Evolutionary conservation across 2,888 invertebrate genomes (phyloP).

Genomic region (Himalopsyche anomala): DNA sequence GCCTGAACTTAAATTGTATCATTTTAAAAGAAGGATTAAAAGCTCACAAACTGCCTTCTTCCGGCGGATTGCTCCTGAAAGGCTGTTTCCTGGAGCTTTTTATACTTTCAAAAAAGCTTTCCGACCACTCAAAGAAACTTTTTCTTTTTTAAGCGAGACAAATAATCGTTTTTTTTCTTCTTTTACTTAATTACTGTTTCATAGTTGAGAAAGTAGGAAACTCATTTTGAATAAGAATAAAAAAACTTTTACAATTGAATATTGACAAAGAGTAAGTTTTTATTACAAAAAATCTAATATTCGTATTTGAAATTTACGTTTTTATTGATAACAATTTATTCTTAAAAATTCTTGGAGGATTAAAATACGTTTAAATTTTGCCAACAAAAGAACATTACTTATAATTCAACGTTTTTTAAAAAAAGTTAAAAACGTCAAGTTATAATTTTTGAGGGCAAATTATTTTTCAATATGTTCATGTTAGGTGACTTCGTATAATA

Average conservation of each 20-base stretch:
- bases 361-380: no score
- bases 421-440: no score
- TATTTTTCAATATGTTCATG: no score
- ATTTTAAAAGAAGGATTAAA: slow-evolving; percentile 55
- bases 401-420: no score
- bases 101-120: slow-evolving; percentile 24
- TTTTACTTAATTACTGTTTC: slow-evolving; percentile 16
- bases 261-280: slow-evolving; percentile 11
- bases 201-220: slow-evolving; percentile 7
- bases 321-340: no score
- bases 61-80: slow-evolving; percentile 26
- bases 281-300: no score
- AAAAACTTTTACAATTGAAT: not conserved
- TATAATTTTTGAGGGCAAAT: no score
- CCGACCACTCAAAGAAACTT: slow-evolving; percentile 22
- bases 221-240: not conserved
- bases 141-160: slow-evolving; percentile 9
- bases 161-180: slow-evolving; percentile 3
- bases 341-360: no score
- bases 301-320: no score
- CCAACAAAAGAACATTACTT: no score
- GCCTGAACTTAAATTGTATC: slow-evolving; percentile 57
- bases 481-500: no score
- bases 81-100: slow-evolving; percentile 15
- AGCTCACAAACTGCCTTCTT: slow-evolving; percentile 44